phyloP scores from a whole-genome alignment of 23 tunicate species.

The Botrylloides violaceus region DNA sequence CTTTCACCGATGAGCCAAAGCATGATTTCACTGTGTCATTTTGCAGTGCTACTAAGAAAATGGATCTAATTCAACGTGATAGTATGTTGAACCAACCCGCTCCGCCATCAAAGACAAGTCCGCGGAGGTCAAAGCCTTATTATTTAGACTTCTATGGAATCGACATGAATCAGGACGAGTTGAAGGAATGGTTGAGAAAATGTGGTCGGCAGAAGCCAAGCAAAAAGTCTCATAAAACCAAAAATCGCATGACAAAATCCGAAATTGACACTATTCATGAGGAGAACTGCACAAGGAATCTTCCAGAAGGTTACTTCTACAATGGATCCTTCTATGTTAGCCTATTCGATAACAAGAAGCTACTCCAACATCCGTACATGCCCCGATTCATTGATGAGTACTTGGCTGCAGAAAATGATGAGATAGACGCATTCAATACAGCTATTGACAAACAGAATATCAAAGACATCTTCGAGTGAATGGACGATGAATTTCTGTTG shows the following conservation, averaged over 20 bases:
- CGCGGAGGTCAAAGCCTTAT: conserved; percentile 17
- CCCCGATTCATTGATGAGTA: conserved; percentile 53
- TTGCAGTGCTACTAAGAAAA: not conserved
- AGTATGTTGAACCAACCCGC: not conserved
- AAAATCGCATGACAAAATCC: conserved; percentile 23
- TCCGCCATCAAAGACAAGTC: conserved; percentile 1
- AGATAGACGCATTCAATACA: conserved; percentile 52
- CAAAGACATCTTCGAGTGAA: conserved; percentile 38
- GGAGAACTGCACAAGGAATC: conserved; percentile 34
- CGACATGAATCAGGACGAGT: conserved; percentile 21
- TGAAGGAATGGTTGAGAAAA: conserved; percentile 67
- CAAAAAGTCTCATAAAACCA: conserved; percentile 49
- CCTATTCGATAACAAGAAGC: conserved; percentile 43
- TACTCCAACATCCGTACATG: conserved; percentile 54
- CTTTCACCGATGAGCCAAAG: conserved; percentile 40
- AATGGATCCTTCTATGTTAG: conserved; percentile 77
- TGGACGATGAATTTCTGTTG: not conserved
- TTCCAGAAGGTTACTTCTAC: conserved; percentile 77
- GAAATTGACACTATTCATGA: conserved; percentile 56
- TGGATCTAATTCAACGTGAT: not conserved
- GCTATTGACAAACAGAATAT: conserved; percentile 30
- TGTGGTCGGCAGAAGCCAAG: conserved; percentile 77
- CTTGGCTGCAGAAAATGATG: conserved; percentile 37
- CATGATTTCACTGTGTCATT: not conserved
- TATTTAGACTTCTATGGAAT: conserved; percentile 53